Percentiles rank a stretch among this genome's conserved stretches.
phyloP scores from a whole-genome alignment of 2,113 vertebrate genomes.

The Psephotus haematonotus region DNA sequence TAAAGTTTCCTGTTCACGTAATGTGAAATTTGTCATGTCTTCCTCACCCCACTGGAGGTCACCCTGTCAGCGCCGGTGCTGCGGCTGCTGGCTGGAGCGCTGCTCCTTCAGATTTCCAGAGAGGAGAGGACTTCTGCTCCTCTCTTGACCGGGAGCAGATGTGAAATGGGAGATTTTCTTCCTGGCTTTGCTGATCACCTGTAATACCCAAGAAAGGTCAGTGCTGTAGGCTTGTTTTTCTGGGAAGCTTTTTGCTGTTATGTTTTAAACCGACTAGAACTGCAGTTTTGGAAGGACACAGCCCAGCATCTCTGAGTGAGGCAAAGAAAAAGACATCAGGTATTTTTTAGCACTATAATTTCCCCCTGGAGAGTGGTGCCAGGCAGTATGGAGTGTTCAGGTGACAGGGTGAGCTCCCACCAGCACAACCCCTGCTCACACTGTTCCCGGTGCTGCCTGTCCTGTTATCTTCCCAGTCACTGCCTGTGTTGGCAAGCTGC shows the following conservation, averaged over 20 bases:
- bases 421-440: accelerated
- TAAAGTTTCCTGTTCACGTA: neutral
- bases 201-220: neutral
- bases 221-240: accelerated
- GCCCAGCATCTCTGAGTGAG: neutral
- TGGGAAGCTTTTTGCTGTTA: neutral
- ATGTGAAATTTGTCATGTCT: neutral
- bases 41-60: constrained; percentile 13
- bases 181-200: neutral
- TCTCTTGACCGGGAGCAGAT: accelerated
- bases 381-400: neutral
- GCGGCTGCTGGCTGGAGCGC: accelerated
- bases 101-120: neutral
- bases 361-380: accelerated
- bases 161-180: accelerated
- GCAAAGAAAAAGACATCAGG: neutral
- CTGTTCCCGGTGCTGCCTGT: accelerated
- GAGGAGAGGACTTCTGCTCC: neutral
- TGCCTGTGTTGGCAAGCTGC: neutral
- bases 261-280: neutral
- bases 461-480: neutral
- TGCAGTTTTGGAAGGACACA: accelerated
- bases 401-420: accelerated
- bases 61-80: neutral
- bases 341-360: neutral